Conservation (phyloP, 2,888 invertebrate genomes). For the Caenorhabditis sp. region DNA sequence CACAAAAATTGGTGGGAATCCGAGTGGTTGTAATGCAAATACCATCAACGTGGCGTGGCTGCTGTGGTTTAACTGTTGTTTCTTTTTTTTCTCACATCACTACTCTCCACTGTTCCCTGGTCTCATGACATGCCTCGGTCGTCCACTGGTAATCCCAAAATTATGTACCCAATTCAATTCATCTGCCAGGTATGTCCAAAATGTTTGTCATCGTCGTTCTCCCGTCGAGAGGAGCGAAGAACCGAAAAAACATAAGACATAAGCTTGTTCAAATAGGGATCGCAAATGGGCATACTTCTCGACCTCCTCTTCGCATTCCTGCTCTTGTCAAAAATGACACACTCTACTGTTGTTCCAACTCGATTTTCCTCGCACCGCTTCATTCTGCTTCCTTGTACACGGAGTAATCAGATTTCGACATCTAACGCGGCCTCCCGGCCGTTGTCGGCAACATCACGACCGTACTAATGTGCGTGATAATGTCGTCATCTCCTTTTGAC, state of each 20-base stretch:
- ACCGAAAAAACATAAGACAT: conserved; percentile 27
- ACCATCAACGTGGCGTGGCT: conserved; percentile 34
- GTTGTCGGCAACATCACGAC: conserved; percentile 29
- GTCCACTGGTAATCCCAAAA: conserved; percentile 40
- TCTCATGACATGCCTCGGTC: background rate
- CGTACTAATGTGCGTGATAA: conserved; percentile 58
- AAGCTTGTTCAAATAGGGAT: conserved; percentile 30
- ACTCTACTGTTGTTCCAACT: background rate
- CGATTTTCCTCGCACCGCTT: conserved; percentile 1
- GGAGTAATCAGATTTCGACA: conserved; percentile 25
- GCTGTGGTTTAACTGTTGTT: conserved; percentile 20
- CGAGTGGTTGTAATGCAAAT: conserved; percentile 60
- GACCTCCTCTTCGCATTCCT: too few species aligned
- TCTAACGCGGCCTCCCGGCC: conserved; percentile 6
- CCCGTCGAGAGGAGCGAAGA: conserved; percentile 21
- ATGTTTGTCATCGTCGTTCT: conserved; percentile 30
- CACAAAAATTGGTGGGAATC: conserved; percentile 60
- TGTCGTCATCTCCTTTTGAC: conserved; percentile 59
- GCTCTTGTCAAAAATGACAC: background rate
- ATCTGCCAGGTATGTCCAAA: conserved; percentile 42
- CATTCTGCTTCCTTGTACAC: conserved; percentile 15
- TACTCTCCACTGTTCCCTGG: background rate
- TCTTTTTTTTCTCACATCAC: background rate
- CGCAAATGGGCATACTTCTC: conserved; percentile 14
- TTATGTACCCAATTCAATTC: conserved; percentile 51